These are phyloP conservation scores for Sinodicranocentrus sp. DNA, from an alignment of 2,888 invertebrate species.

Conservation along the genomic window DNA sequence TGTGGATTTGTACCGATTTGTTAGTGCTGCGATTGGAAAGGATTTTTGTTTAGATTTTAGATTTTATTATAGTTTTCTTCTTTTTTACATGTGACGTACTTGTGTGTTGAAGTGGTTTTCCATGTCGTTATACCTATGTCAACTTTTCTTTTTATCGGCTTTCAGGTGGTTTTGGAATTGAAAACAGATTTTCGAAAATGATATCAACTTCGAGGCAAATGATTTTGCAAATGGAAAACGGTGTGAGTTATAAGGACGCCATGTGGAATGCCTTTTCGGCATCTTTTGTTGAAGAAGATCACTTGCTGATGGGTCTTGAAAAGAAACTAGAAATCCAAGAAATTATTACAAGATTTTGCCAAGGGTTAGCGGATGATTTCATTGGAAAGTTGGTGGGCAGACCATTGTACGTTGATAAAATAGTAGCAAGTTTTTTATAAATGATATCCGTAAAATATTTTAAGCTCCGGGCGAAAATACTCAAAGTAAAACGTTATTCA, in stretches of 20 bases:
- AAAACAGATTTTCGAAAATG: slow-evolving; percentile 53
- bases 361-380: slow-evolving; percentile 46
- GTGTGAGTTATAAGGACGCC: slow-evolving; percentile 56
- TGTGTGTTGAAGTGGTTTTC: slow-evolving; percentile 17
- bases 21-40: not conserved
- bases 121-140: slow-evolving; percentile 7
- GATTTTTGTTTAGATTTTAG: slow-evolving; percentile 5
- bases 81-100: not conserved
- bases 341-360: slow-evolving; percentile 63
- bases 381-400: slow-evolving; percentile 9
- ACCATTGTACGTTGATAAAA: not conserved
- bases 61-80: slow-evolving; percentile 16
- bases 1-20: slow-evolving; percentile 9
- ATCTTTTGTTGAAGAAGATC: slow-evolving; percentile 40
- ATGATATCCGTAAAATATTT: too few species aligned
- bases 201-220: slow-evolving; percentile 59
- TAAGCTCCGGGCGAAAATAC: not conserved
- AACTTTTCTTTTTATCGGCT: not conserved
- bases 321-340: slow-evolving; percentile 59
- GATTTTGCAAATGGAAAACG: slow-evolving; percentile 65
- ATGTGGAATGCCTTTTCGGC: slow-evolving; percentile 53
- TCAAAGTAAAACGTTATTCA: slow-evolving; percentile 13
- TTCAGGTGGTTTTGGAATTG: slow-evolving; percentile 35
- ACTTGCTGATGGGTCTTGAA: slow-evolving; percentile 42
- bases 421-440: too few species aligned